Evolutionary conservation across 2,888 invertebrate species (phyloP), one percentile per base, ranked within the genome.

Genomic region (Tetrapedia diversipes): DNA sequence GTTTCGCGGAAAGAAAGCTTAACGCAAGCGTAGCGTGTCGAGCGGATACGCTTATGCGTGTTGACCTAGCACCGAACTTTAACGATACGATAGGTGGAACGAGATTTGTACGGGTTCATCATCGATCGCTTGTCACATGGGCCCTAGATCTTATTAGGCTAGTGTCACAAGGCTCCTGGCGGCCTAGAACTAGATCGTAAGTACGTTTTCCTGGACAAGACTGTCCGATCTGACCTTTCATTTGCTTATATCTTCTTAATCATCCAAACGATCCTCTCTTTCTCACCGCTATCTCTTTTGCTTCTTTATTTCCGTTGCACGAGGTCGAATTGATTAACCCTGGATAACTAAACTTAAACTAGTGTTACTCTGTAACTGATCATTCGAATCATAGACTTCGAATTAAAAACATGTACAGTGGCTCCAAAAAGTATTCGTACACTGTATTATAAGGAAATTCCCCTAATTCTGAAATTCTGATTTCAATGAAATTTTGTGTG

Each of bases 61-160:
- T 84, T 88, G 88, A 88, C 88, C 88, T 88, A 83, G 85, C 85
- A 73, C 45, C 80, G 81, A 86, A 87, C 85, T 80, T 78, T 83
- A 60, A 67, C 77, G 83, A 68, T 72, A 39, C 68, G 78, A 78
- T 65, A 73, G 66, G 72, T 60, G 45, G 29, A 64, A 66, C 59
- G 78, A n/a, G n/a, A 87, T 90, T 91, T 91, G 81, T 91, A 91
- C 77, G 91, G 91, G 89, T 92, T 91, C 91, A 79, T 80, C 88
- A 91, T 91, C 91, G 91, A 91, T 91, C 91, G 89, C 86, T 88
- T 64, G 86, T 87, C 87, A 88, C 87, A 84, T 86, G 86, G 79
- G 81, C 85, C 74, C n/a, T n/a, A 85, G 84, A 89, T 89, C 91
- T 90, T 89, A 91, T 91, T 90, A 91, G 88, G 88, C 85, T 91